A percentile compares a stretch with the other conserved stretches of the same genome.
Conservation (phyloP, 1,140 invertebrate genomes). For the Dufourea novaeangliae region DNA sequence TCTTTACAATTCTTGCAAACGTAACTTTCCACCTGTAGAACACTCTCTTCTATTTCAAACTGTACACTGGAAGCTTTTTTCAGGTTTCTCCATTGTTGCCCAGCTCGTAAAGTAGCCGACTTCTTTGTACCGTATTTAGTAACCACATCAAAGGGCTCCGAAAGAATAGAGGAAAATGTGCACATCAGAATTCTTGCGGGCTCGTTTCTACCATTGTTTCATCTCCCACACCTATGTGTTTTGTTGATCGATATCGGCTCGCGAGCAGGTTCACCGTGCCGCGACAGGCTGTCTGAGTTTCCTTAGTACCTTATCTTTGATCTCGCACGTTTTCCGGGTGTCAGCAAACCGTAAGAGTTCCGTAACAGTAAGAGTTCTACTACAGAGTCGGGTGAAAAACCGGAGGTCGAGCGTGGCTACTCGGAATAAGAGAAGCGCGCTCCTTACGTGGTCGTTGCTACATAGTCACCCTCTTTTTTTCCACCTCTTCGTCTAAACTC, state of each 20-base stretch:
- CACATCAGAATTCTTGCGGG: conserved; percentile 2
- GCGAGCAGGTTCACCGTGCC: conserved; percentile 20
- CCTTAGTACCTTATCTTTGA: conserved; percentile 55
- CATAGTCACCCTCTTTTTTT: neutral
- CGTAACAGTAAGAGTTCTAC: conserved; percentile 38
- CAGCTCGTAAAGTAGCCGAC: neutral
- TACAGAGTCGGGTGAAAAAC: neutral
- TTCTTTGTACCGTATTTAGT: neutral
- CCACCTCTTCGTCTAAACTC: neutral
- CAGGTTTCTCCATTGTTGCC: neutral
- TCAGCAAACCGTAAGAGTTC: conserved; percentile 17
- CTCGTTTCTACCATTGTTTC: conserved; percentile 5
- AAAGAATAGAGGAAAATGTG: neutral
- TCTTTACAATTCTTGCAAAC: too few species aligned
- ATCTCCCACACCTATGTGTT: neutral
- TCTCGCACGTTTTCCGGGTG: conserved; percentile 37
- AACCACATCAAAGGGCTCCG: conserved; percentile 1
- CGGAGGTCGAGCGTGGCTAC: neutral
- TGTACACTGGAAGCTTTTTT: neutral
- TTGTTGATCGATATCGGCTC: conserved; percentile 44
- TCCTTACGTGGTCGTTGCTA: neutral
- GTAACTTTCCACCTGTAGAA: too few species aligned
- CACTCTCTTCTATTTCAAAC: too few species aligned
- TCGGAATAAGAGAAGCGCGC: neutral
- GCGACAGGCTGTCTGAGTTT: conserved; percentile 28